Evolutionary conservation across 2,113 vertebrate genomes (phyloP).

Genomic region (Apteryx owenii): DNA sequence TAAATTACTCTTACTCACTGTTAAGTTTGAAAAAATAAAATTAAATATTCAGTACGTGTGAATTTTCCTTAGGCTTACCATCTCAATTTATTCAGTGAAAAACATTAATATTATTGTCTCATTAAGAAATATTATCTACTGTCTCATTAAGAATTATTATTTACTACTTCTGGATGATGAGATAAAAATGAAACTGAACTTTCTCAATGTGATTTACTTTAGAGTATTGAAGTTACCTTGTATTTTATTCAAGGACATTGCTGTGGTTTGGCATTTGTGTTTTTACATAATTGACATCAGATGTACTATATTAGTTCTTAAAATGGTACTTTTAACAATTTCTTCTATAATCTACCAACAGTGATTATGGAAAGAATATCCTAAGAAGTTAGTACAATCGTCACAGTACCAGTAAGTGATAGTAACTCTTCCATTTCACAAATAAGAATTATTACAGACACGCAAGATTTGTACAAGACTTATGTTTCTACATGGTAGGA

Average conservation of each 20-base stretch:
- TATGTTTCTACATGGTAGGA: no score
- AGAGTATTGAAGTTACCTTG: background rate
- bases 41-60: background rate
- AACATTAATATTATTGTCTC: background rate
- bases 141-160: background rate
- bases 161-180: background rate
- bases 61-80: background rate
- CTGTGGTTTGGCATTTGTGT: background rate
- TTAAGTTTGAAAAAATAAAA: no score
- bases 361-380: background rate
- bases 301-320: background rate
- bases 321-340: background rate
- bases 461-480: background rate
- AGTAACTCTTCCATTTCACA: background rate
- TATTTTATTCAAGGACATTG: background rate
- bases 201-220: background rate
- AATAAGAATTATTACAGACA: background rate
- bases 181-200: background rate
- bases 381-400: background rate
- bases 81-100: background rate
- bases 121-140: background rate
- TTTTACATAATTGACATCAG: background rate
- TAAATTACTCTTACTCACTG: background rate
- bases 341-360: background rate
- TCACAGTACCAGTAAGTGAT: background rate